A percentile compares a stretch with the other conserved stretches of the same genome.
Evolutionary conservation across 2,113 vertebrate species (phyloP).

Genomic region (Gambusia affinis): DNA sequence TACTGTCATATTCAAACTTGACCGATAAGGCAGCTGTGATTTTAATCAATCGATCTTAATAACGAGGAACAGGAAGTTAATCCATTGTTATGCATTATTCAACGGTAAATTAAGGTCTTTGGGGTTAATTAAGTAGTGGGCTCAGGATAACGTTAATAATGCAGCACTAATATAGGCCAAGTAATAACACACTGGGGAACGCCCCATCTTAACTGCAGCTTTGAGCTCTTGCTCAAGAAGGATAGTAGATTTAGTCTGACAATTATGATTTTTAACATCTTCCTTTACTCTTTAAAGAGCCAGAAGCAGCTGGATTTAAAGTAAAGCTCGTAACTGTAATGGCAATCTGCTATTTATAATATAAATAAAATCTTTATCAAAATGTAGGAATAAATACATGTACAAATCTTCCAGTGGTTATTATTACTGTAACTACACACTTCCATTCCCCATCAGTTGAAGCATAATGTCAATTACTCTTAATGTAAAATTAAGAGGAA

Average conservation of each 20-base stretch:
- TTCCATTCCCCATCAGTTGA: not conserved
- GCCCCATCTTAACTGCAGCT: constrained; percentile 47
- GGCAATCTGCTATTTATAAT: not conserved
- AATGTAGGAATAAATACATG: no score
- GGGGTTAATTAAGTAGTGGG: constrained; percentile 80
- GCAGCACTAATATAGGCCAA: constrained; percentile 73
- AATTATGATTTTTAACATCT: constrained; percentile 8
- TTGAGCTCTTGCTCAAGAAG: constrained; percentile 24
- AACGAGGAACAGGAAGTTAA: constrained; percentile 77
- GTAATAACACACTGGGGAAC: constrained; percentile 69
- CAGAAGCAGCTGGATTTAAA: not conserved
- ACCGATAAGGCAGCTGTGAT: constrained; percentile 71
- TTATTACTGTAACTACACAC: not conserved
- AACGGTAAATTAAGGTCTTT: constrained; percentile 78
- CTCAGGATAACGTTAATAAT: constrained; percentile 80
- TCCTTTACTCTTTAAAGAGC: not conserved
- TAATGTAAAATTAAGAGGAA: not conserved
- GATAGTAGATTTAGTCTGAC: constrained; percentile 11
- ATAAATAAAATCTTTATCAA: not conserved
- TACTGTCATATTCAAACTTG: constrained; percentile 73
- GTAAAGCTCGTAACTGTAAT: not conserved
- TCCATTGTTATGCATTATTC: constrained; percentile 80
- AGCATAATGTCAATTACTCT: not conserved
- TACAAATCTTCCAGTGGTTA: not conserved
- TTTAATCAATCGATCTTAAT: constrained; percentile 77